Evolutionary conservation across 2,888 invertebrate species (phyloP).

Genomic region (Agonopterix alstromeriana): DNA sequence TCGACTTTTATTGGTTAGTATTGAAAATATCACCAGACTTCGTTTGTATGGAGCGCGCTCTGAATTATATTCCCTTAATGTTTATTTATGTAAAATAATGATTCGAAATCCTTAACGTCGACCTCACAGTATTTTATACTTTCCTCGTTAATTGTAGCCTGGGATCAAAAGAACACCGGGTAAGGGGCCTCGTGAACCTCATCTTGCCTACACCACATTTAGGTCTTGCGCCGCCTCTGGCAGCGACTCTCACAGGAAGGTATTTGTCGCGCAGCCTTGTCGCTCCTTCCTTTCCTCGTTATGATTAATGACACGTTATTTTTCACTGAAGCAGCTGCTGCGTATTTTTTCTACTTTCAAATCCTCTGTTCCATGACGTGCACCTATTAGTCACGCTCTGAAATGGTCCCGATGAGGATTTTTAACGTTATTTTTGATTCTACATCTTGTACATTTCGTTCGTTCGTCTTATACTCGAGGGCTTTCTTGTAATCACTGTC

Average conservation of each 20-base stretch:
- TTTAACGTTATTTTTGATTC: conserved; percentile 41
- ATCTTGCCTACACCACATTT: too few species aligned
- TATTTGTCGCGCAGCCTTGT: conserved; percentile 62
- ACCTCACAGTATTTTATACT: too few species aligned
- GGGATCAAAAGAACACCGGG: too few species aligned
- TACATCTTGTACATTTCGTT: conserved; percentile 30
- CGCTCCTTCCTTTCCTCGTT: conserved; percentile 62
- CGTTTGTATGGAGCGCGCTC: too few species aligned
- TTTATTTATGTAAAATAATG: too few species aligned
- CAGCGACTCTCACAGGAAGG: conserved; percentile 37
- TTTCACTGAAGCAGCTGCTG: conserved; percentile 69
- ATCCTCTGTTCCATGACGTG: conserved; percentile 61
- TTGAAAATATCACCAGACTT: too few species aligned
- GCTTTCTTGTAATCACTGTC: conserved; percentile 1
- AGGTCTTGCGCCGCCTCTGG: too few species aligned
- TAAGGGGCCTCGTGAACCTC: too few species aligned
- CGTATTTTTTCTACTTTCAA: conserved; percentile 64
- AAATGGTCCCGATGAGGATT: conserved; percentile 53
- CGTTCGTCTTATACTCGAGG: not conserved
- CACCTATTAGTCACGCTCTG: conserved; percentile 64
- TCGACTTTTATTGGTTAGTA: too few species aligned
- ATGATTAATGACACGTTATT: conserved; percentile 71
- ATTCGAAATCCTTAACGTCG: too few species aligned
- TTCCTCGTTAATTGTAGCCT: too few species aligned
- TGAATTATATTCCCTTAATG: too few species aligned